Conservation (phyloP, 2,888 invertebrate species). For the Anaspis maculata region DNA sequence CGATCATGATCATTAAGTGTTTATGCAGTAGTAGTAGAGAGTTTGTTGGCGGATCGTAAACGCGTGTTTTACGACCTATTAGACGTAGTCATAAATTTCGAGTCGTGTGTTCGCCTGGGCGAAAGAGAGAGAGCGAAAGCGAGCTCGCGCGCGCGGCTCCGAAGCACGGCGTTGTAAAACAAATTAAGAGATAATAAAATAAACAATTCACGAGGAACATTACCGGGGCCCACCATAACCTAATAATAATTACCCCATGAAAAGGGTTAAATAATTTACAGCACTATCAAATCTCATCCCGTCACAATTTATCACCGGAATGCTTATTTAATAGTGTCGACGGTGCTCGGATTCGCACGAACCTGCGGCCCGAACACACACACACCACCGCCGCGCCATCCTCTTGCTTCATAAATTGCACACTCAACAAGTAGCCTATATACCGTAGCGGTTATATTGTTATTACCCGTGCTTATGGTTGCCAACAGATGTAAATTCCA, state of each 20-base stretch:
- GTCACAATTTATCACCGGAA: constrained; percentile 45
- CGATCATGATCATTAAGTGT: too few species aligned
- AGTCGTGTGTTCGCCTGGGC: too few species aligned
- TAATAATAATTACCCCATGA: constrained; percentile 42
- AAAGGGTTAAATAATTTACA: constrained; percentile 45
- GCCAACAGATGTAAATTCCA: constrained; percentile 43
- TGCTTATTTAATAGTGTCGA: constrained; percentile 44
- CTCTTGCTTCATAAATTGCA: constrained; percentile 44
- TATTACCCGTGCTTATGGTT: constrained; percentile 45
- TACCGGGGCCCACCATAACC: constrained; percentile 31
- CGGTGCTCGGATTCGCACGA: constrained; percentile 36
- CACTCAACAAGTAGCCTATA: constrained; percentile 47
- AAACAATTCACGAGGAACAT: constrained; percentile 28
- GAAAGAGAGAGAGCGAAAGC: too few species aligned
- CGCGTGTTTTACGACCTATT: constrained; percentile 14
- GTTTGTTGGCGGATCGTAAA: not conserved
- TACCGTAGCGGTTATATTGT: constrained; percentile 44
- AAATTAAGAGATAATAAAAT: constrained; percentile 29
- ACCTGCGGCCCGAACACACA: constrained; percentile 31
- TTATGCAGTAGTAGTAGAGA: too few species aligned
- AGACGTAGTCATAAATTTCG: constrained; percentile 15
- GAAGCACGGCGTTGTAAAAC: constrained; percentile 12
- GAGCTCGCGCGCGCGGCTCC: too few species aligned
- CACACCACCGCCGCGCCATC: too few species aligned
- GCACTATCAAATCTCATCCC: constrained; percentile 45